Percentiles rank a stretch among this genome's conserved stretches.
Evolutionary conservation across 2,113 vertebrate genomes (phyloP).

Genomic region (Scophthalmus maximus): DNA sequence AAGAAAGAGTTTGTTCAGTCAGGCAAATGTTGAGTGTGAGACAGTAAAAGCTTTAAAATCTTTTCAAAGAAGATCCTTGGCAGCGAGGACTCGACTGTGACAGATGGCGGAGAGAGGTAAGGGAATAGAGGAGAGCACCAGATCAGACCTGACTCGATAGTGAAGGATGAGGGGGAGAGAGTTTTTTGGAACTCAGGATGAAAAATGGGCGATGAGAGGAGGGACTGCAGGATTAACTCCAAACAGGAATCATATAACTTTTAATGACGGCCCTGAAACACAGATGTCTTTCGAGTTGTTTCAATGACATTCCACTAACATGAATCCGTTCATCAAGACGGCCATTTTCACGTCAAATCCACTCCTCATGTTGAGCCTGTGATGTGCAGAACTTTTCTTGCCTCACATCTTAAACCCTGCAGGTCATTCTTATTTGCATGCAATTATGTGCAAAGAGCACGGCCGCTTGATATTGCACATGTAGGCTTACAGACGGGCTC

Average conservation of each 20-base stretch:
- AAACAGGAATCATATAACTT: conserved; percentile 65
- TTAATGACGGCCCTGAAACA: conserved; percentile 52
- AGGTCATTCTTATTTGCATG: conserved; percentile 70
- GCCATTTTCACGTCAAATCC: conserved; percentile 15
- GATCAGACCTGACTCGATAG: conserved; percentile 72
- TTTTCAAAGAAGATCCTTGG: conserved; percentile 68
- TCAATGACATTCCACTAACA: conserved; percentile 42
- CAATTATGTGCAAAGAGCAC: conserved; percentile 53
- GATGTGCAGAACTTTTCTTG: conserved; percentile 25
- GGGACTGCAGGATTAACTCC: conserved; percentile 47
- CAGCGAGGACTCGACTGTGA: conserved; percentile 65
- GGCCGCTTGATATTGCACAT: conserved; percentile 21
- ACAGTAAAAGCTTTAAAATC: conserved; percentile 58
- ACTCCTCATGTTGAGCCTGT: conserved; percentile 21
- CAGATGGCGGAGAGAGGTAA: conserved; percentile 80
- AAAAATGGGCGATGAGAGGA: conserved; percentile 55
- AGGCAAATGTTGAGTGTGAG: conserved; percentile 38
- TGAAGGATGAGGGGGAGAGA: conserved; percentile 54
- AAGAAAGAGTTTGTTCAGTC: conserved; percentile 48
- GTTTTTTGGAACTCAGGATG: conserved; percentile 64
- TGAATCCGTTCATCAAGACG: conserved; percentile 16
- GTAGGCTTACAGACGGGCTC: conserved; percentile 2
- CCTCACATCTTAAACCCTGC: conserved; percentile 50
- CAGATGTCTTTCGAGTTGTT: conserved; percentile 32
- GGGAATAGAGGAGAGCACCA: conserved; percentile 66